phyloP scores from a whole-genome alignment of 1,140 invertebrate genomes.

The Microplitis demolitor region DNA sequence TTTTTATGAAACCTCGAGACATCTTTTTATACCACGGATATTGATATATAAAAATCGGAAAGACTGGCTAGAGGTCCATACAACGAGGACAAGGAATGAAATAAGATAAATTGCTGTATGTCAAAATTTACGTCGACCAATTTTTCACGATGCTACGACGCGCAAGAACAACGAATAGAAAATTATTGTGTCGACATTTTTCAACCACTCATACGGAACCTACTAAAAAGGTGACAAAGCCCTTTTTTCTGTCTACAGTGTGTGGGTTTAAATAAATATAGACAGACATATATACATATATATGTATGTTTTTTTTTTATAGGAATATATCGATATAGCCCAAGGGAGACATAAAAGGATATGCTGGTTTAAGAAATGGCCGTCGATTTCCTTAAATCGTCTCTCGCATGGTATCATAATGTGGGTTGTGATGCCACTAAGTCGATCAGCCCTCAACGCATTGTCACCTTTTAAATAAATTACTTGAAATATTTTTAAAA shows the following conservation, averaged over 20 bases:
- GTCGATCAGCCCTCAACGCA: constrained; percentile 38
- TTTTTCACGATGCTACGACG: constrained; percentile 47
- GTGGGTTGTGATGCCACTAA: constrained; percentile 35
- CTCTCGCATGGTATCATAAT: constrained; percentile 37
- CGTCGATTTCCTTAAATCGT: constrained; percentile 44
- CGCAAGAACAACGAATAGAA: constrained; percentile 37
- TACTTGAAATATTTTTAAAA: not conserved
- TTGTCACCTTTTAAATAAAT: constrained; percentile 14
- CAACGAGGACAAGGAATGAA: constrained; percentile 17
- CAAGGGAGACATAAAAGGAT: constrained; percentile 13
- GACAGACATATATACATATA: too few species aligned
- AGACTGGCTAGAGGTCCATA: constrained; percentile 1
- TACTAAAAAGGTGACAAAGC: not conserved
- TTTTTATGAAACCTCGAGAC: constrained; percentile 13
- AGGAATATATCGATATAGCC: not conserved
- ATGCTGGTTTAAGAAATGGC: constrained; percentile 33
- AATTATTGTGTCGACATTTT: constrained; percentile 43
- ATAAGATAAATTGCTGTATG: constrained; percentile 50
- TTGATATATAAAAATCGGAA: constrained; percentile 46
- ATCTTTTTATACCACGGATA: constrained; percentile 42
- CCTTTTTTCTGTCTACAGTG: constrained; percentile 4
- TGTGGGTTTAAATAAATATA: not conserved
- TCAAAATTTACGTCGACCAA: constrained; percentile 53
- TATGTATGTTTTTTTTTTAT: constrained; percentile 1
- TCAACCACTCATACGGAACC: constrained; percentile 56